These are phyloP conservation scores for Sitta europaea DNA, from an alignment of 2,113 vertebrate genomes.

Conservation along the genomic window DNA sequence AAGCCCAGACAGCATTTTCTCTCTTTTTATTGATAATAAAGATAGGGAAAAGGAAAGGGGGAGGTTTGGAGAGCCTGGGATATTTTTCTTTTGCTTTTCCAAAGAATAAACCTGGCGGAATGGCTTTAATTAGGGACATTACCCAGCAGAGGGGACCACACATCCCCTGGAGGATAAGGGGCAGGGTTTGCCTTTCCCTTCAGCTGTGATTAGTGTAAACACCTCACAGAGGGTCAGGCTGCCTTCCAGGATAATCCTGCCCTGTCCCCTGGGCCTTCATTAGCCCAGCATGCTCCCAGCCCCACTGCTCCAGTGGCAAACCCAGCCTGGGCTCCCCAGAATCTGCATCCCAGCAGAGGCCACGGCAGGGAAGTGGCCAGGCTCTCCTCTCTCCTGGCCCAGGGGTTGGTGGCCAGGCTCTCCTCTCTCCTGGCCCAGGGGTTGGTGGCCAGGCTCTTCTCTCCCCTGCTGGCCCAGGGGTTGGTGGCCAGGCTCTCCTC, in stretches of 20 bases:
- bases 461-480: too few relatives aligned
- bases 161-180: not conserved
- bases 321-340: not conserved
- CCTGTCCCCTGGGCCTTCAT: slow-evolving; percentile 38
- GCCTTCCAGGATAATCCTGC: slow-evolving; percentile 25
- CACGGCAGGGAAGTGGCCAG: not conserved
- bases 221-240: not conserved
- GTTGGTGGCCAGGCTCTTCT: too few relatives aligned
- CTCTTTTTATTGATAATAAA: slow-evolving; percentile 57
- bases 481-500: not conserved
- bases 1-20: slow-evolving; percentile 47
- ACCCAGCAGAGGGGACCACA: not conserved
- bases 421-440: too few relatives aligned
- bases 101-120: not conserved
- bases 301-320: not conserved
- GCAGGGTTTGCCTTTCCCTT: not conserved
- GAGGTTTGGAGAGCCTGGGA: not conserved
- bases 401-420: too few relatives aligned
- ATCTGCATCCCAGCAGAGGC: not conserved
- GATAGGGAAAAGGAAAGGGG: slow-evolving; percentile 6
- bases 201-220: not conserved
- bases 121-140: slow-evolving; percentile 6
- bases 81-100: not conserved
- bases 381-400: not conserved
- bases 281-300: not conserved